A percentile compares a stretch with the other conserved stretches of the same genome.
Evolutionary conservation across 2,888 invertebrate genomes (phyloP).

Genomic region (Pachymerium ferrugineum): DNA sequence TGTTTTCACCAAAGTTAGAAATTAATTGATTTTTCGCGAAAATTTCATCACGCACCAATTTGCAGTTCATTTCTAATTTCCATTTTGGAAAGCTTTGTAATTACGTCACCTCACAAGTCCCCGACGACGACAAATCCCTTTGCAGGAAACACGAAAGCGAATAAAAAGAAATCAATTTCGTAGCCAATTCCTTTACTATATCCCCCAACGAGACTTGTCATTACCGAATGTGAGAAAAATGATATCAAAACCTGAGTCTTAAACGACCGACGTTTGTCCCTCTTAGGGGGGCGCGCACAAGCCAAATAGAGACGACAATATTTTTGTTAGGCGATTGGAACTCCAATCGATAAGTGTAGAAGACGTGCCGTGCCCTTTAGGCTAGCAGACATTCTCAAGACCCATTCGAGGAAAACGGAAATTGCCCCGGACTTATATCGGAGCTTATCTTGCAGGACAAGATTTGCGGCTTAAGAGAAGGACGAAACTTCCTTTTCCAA

Average conservation of each 20-base stretch:
- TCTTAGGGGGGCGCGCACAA: no score
- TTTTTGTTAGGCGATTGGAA: background rate
- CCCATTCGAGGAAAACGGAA: background rate
- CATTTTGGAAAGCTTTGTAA: background rate
- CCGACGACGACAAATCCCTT: background rate
- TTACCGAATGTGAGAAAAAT: background rate
- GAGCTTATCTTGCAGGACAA: conserved; percentile 1
- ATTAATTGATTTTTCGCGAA: conserved; percentile 23
- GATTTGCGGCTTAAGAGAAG: conserved; percentile 7
- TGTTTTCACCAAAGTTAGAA: background rate
- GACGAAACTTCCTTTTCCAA: conserved; percentile 14
- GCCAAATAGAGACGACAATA: background rate
- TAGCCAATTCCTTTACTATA: background rate
- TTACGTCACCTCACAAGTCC: background rate
- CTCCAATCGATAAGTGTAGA: background rate
- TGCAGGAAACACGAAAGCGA: no score
- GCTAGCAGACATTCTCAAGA: background rate
- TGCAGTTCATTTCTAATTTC: conserved; percentile 17
- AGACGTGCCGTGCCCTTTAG: background rate
- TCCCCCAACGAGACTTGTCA: background rate
- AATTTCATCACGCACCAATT: conserved; percentile 14
- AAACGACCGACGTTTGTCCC: no score
- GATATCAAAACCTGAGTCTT: no score
- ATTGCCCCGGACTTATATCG: conserved; percentile 7
- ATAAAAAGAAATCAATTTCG: background rate